Evolutionary conservation across 1,140 invertebrate genomes (phyloP).

Genomic region (Zaprionus gabonicus): DNA sequence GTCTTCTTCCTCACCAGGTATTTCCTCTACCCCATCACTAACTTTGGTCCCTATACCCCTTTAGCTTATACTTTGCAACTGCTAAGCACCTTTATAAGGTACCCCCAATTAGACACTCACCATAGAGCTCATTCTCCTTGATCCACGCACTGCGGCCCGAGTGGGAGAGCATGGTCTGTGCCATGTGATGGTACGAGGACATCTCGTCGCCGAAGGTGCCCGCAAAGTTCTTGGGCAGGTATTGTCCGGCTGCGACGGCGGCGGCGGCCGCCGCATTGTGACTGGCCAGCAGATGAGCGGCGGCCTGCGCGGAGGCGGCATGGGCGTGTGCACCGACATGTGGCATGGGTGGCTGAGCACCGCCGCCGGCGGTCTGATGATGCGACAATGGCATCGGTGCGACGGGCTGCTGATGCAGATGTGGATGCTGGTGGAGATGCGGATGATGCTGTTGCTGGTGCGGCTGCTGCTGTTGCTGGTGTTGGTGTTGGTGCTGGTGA

Average conservation of each 20-base stretch:
- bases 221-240: conserved; percentile 79
- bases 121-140: conserved; percentile 81
- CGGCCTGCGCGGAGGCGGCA: conserved; percentile 71
- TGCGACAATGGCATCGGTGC: conserved; percentile 42
- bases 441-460: conserved; percentile 37
- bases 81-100: too few species aligned
- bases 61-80: too few species aligned
- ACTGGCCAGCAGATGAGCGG: conserved; percentile 76
- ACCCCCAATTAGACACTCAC: conserved; percentile 52
- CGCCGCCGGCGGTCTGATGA: conserved; percentile 42
- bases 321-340: conserved; percentile 47
- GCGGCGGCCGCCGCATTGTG: conserved; percentile 78
- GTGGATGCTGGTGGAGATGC: conserved; percentile 47
- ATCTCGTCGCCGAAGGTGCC: conserved; percentile 76
- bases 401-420: conserved; percentile 44
- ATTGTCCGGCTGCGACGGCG: conserved; percentile 75
- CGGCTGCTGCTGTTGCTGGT: conserved; percentile 40
- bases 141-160: conserved; percentile 77
- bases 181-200: conserved; percentile 82
- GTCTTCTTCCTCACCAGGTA: too few species aligned
- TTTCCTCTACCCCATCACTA: too few species aligned
- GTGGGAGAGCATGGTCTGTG: conserved; percentile 80
- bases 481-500: conserved; percentile 36
- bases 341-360: conserved; percentile 38
- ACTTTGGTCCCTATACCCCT: too few species aligned